Conservation (phyloP, 1,140 invertebrate species). For the Homalodisca vitripennis region DNA sequence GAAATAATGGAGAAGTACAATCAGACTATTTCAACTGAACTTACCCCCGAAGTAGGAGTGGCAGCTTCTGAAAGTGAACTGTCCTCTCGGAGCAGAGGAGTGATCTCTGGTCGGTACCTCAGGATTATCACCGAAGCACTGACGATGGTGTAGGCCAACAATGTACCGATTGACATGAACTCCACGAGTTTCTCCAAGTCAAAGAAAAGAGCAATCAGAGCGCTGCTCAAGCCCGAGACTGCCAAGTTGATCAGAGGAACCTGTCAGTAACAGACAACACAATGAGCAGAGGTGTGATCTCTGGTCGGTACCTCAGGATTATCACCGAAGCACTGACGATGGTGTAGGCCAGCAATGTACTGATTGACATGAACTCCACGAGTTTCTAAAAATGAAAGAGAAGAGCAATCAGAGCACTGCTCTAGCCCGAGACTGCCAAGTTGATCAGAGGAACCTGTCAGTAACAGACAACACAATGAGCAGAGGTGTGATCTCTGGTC, state of each 20-base stretch:
- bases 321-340: conserved; percentile 89
- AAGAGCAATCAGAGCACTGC: conserved; percentile 77
- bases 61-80: conserved; percentile 46
- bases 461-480: neutral
- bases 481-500: conserved; percentile 49
- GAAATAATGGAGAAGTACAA: too few species aligned
- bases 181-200: conserved; percentile 90
- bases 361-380: conserved; percentile 94
- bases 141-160: conserved; percentile 88
- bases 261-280: conserved; percentile 42
- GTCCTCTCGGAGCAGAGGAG: conserved; percentile 48
- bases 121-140: conserved; percentile 85
- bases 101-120: conserved; percentile 68
- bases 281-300: neutral
- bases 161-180: conserved; percentile 91
- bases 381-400: conserved; percentile 87
- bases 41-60: conserved; percentile 35
- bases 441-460: conserved; percentile 75
- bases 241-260: conserved; percentile 79
- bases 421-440: conserved; percentile 72
- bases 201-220: conserved; percentile 79
- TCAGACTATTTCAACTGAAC: too few species aligned
- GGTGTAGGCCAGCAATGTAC: conserved; percentile 86
- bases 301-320: conserved; percentile 74
- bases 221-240: conserved; percentile 75